Conservation (phyloP, 2,888 invertebrate genomes). For the Cataglyphis livida region DNA sequence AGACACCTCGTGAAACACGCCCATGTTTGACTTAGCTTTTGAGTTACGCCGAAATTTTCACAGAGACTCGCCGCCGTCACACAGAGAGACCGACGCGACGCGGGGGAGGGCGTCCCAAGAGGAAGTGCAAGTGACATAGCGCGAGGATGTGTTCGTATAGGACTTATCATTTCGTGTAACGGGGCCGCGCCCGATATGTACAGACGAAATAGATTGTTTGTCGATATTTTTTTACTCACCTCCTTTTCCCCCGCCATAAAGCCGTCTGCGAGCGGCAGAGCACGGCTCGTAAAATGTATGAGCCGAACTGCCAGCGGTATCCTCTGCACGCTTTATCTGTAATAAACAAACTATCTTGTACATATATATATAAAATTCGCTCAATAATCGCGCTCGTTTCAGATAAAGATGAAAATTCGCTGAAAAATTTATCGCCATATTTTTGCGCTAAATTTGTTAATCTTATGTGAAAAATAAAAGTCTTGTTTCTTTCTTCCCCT, state of each 20-base stretch:
- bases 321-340: conserved; percentile 17
- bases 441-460: not conserved
- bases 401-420: conserved; percentile 4
- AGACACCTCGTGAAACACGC: conserved; percentile 82
- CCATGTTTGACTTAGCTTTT: conserved; percentile 85
- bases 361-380: not conserved
- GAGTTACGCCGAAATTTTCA: conserved; percentile 85
- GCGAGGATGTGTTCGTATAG: conserved; percentile 50
- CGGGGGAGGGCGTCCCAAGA: conserved; percentile 28
- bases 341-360: conserved; percentile 41
- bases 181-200: conserved; percentile 66
- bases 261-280: conserved; percentile 68
- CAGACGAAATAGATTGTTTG: conserved; percentile 81
- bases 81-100: conserved; percentile 49
- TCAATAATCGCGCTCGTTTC: not conserved
- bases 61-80: conserved; percentile 77
- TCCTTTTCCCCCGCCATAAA: conserved; percentile 76
- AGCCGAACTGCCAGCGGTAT: conserved; percentile 5
- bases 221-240: conserved; percentile 80
- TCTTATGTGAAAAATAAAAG: not conserved
- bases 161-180: conserved; percentile 77
- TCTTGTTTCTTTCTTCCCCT: not conserved
- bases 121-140: conserved; percentile 57
- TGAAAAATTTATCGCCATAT: not conserved
- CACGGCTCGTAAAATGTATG: conserved; percentile 66